These are phyloP conservation scores for Endotricha flammealis DNA, from an alignment of 2,888 invertebrate species.

Conservation along the genomic window DNA sequence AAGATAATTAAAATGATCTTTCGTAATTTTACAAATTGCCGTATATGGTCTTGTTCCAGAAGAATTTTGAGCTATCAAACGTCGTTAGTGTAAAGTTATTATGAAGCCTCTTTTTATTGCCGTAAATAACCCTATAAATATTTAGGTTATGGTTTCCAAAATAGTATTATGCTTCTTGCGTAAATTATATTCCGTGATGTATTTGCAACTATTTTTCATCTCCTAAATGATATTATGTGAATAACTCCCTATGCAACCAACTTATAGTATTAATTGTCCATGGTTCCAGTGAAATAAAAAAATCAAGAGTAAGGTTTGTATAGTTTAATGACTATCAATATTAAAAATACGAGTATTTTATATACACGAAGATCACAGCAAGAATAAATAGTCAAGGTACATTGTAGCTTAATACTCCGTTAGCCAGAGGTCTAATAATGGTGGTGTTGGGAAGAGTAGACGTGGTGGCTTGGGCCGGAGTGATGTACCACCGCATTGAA, in stretches of 20 bases:
- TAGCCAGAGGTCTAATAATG: conserved; percentile 43
- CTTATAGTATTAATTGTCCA: no score
- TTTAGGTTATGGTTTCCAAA: neutral
- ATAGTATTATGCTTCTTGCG: neutral
- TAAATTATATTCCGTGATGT: no score
- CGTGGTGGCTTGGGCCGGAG: conserved; percentile 68
- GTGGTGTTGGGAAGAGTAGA: conserved; percentile 61
- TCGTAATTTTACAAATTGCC: conserved; percentile 17
- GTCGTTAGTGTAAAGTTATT: neutral
- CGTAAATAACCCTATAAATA: neutral
- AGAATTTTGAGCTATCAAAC: neutral
- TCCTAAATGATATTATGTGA: no score
- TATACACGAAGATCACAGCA: conserved; percentile 49
- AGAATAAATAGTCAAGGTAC: conserved; percentile 48
- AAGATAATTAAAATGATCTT: conserved; percentile 16
- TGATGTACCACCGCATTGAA: conserved; percentile 73
- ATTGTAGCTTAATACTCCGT: conserved; percentile 27
- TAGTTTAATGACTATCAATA: conserved; percentile 31
- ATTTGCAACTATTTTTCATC: no score
- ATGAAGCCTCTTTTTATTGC: neutral
- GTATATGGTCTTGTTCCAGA: conserved; percentile 13
- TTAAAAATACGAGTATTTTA: conserved; percentile 34
- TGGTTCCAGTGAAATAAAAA: conserved; percentile 8
- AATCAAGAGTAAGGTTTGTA: conserved; percentile 11
- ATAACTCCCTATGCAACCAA: no score